phyloP scores from a whole-genome alignment of 1,140 invertebrate species.

The Bicyclus anynana region DNA sequence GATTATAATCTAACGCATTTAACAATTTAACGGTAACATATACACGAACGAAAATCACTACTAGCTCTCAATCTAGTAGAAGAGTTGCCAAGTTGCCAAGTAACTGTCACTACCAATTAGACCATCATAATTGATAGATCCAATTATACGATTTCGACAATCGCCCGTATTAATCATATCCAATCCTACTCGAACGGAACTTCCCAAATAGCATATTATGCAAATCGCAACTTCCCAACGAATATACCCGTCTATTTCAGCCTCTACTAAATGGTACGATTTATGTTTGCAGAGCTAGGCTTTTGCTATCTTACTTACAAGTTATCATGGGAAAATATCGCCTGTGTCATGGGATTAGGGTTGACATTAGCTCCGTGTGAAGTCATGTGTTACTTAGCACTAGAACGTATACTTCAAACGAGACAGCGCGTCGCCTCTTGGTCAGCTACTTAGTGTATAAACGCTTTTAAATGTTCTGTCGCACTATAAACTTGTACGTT shows the following conservation, averaged over 20 bases:
- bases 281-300: conserved; percentile 31
- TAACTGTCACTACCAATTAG: conserved; percentile 2
- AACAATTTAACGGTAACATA: too few species aligned
- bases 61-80: background rate
- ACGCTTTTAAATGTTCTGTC: background rate
- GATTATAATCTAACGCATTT: too few species aligned
- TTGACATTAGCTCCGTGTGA: conserved; percentile 5
- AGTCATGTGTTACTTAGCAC: conserved; percentile 12
- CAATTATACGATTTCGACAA: conserved; percentile 4
- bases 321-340: conserved; percentile 2
- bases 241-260: conserved; percentile 42
- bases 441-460: conserved; percentile 6
- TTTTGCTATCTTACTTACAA: conserved; percentile 10
- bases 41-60: too few species aligned
- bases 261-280: conserved; percentile 39
- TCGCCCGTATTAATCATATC: conserved; percentile 6
- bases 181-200: conserved; percentile 18
- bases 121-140: conserved; percentile 1
- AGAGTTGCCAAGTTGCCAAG: background rate
- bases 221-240: conserved; percentile 35
- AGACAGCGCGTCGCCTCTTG: conserved; percentile 41
- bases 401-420: conserved; percentile 9
- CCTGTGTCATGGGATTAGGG: conserved; percentile 14
- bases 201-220: conserved; percentile 40
- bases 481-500: background rate